These are phyloP conservation scores for Chrosomus eos DNA, from an alignment of 2,797 vertebrate genomes.

Conservation along the genomic window DNA sequence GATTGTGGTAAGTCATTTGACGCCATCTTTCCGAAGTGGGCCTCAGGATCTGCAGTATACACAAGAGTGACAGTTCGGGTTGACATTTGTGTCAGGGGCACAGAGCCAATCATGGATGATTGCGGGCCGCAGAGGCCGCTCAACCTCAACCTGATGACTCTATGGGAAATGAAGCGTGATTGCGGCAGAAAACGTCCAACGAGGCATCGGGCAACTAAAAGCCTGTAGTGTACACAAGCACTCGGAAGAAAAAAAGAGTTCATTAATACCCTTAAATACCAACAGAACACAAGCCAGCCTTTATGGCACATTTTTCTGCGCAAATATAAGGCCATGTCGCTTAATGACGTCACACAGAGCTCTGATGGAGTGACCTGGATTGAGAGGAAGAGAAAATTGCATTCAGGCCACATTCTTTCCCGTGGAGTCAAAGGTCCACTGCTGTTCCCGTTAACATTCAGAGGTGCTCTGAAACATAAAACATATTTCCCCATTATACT, in stretches of 20 bases:
- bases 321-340: constrained; percentile 71
- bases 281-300: constrained; percentile 79
- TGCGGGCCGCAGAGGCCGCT: constrained; percentile 75
- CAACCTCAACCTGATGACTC: constrained; percentile 77
- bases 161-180: constrained; percentile 88
- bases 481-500: constrained; percentile 49
- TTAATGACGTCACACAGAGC: constrained; percentile 78
- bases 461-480: constrained; percentile 56
- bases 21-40: constrained; percentile 59
- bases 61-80: constrained; percentile 73
- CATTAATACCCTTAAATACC: constrained; percentile 79
- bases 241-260: constrained; percentile 74
- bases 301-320: constrained; percentile 79
- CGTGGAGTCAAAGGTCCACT: constrained; percentile 34
- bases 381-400: constrained; percentile 21
- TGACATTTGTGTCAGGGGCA: constrained; percentile 76
- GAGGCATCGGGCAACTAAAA: constrained; percentile 75
- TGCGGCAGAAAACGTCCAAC: constrained; percentile 78
- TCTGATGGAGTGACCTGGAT: constrained; percentile 71
- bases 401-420: constrained; percentile 48
- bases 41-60: constrained; percentile 70
- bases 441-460: constrained; percentile 47
- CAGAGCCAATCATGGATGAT: constrained; percentile 80
- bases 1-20: constrained; percentile 61
- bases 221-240: constrained; percentile 78